Evolutionary conservation across 1,140 invertebrate species (phyloP), one percentile per base, ranked within the genome.

Genomic region (Pseudobourletiella spinata): DNA sequence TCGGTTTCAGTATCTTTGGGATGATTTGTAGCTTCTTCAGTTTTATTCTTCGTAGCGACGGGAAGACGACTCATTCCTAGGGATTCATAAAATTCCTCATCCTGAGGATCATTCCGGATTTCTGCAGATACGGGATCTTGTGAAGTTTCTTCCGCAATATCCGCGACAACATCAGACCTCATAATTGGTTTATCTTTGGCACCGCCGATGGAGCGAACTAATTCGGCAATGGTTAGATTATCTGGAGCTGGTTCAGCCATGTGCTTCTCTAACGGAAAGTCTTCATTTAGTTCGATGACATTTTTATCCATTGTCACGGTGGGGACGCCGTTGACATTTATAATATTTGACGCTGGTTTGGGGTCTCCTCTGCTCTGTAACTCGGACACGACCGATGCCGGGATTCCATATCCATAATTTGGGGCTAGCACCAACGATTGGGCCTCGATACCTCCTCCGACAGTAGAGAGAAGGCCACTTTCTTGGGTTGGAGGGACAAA

Each of bases 401-500:
- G 46, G 24, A 66, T 63, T 32, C 58, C 68, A 56, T 69, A 69
- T 18, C 68, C 68, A 58, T 69, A 69, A 64, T 64, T 66, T 1
- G 68, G 60, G 11, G 65, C 65, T 14, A 69, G 50, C 43, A 65
- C 62, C 11, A 66, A 46, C 1, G 59, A 59, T 22, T 43, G 29
- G 25, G 32, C 25, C 3, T 64, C 54, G 8, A n/a, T 15, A 26
- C 30, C 43, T 16, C 64, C 64, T 28, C 64, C 67, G 24, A 69
- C 68, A 16, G 68, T 69, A 14, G n/a, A 50, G 35, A 69, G 29
- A 2, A 69, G 39, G 16, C 65, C 65, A 67, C 64, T 66, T 65
- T 69, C 68, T 15, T 63, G 35, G 16, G 64, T 51, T 6, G 68
- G 68, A 8, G 52, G 64, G 3, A 69, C 61, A 60, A 69, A 69